phyloP scores from a whole-genome alignment of 2,113 vertebrate genomes.

The Catagonus wagneri region DNA sequence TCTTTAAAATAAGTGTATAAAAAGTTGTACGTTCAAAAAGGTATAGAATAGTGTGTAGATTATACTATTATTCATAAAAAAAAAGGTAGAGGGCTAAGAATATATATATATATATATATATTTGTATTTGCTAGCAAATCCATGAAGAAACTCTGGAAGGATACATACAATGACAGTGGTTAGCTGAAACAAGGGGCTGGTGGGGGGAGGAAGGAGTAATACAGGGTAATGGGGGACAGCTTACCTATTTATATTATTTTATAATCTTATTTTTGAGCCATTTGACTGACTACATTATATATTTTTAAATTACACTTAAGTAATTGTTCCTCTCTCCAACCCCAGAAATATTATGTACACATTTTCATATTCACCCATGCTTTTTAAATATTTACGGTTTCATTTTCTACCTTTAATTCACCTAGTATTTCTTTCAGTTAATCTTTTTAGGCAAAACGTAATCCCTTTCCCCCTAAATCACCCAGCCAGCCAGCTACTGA shows the following conservation, averaged over 20 bases:
- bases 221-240: not conserved
- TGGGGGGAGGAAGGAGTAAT: not conserved
- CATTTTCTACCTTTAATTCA: slow-evolving; percentile 65
- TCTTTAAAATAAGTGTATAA: not conserved
- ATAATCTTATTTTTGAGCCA: slow-evolving; percentile 27
- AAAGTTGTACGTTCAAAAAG: slow-evolving; percentile 14
- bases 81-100: slow-evolving; percentile 26
- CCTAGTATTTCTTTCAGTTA: slow-evolving; percentile 49
- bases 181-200: not conserved
- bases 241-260: not conserved
- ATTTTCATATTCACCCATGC: slow-evolving; percentile 43
- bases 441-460: slow-evolving; percentile 57
- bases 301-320: slow-evolving; percentile 33
- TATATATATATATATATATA: slow-evolving; percentile 8
- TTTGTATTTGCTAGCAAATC: slow-evolving; percentile 47
- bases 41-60: not conserved
- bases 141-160: slow-evolving; percentile 44
- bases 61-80: not conserved
- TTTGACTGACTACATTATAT: slow-evolving; percentile 12
- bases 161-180: not conserved
- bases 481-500: not conserved
- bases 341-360: slow-evolving; percentile 33
- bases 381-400: slow-evolving; percentile 35
- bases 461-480: not conserved
- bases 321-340: not conserved